Conservation (phyloP, 2,888 invertebrate genomes). For the Anorthoa munda region DNA sequence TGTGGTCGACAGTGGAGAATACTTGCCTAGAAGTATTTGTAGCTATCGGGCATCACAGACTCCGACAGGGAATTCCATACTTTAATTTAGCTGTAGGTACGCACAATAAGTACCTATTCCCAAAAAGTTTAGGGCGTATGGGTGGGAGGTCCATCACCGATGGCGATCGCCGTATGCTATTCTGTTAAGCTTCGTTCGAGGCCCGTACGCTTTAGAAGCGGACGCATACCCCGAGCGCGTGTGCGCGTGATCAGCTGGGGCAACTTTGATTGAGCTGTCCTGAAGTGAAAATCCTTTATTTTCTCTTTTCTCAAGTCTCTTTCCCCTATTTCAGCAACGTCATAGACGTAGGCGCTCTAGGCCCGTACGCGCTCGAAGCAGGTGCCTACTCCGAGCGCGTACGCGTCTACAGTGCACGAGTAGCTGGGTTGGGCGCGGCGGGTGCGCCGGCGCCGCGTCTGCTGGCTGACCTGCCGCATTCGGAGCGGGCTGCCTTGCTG, state of each 20-base stretch:
- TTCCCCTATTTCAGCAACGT: slow-evolving; percentile 93
- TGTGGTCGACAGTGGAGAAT: too few species aligned
- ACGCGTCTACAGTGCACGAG: slow-evolving; percentile 91
- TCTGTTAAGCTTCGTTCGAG: slow-evolving; percentile 90
- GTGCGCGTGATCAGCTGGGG: slow-evolving; percentile 89
- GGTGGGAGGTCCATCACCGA: too few species aligned
- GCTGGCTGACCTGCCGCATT: slow-evolving; percentile 94
- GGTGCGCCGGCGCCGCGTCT: slow-evolving; percentile 87
- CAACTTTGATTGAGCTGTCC: too few species aligned
- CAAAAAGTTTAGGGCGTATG: too few species aligned
- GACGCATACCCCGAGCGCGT: slow-evolving; percentile 96
- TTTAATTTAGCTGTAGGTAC: too few species aligned
- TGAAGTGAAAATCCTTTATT: background rate
- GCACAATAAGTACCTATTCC: too few species aligned
- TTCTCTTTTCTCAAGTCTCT: background rate
- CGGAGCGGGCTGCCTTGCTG: slow-evolving; percentile 92
- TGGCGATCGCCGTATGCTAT: too few species aligned
- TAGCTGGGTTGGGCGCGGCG: slow-evolving; percentile 80
- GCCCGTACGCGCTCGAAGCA: slow-evolving; percentile 96
- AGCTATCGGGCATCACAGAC: too few species aligned
- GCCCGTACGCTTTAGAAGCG: slow-evolving; percentile 96
- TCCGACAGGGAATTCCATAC: too few species aligned
- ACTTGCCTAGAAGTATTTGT: too few species aligned
- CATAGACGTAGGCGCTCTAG: slow-evolving; percentile 98
- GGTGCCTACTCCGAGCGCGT: slow-evolving; percentile 96